Conservation (phyloP, 2,113 vertebrate genomes). For the Hydropotes inermis region DNA sequence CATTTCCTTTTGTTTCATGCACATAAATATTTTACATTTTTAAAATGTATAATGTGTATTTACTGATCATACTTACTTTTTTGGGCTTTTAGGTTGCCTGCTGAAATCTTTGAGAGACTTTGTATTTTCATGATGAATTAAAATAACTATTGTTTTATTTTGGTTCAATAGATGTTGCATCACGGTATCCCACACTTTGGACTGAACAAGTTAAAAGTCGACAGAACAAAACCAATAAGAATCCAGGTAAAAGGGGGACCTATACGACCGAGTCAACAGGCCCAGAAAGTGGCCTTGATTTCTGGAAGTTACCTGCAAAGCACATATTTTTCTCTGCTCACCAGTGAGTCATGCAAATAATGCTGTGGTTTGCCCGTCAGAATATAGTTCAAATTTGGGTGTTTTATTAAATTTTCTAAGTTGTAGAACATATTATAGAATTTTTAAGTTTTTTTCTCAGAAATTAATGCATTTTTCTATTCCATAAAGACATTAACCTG, state of each 20-base stretch:
- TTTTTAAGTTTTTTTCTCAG: neutral
- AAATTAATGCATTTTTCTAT: neutral
- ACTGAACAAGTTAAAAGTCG: slow-evolving; percentile 96
- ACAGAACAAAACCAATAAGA: slow-evolving; percentile 94
- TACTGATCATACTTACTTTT: rapidly evolving
- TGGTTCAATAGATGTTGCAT: slow-evolving; percentile 87
- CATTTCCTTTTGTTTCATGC: neutral
- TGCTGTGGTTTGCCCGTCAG: neutral
- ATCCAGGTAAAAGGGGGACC: slow-evolving; percentile 84
- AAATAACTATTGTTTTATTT: neutral
- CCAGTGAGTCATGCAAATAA: neutral
- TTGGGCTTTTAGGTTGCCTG: rapidly evolving
- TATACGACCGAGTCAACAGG: rapidly evolving
- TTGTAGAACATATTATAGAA: neutral
- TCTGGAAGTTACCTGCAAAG: rapidly evolving
- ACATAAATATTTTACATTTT: neutral
- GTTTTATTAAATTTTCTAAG: neutral
- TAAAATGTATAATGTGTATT: rapidly evolving
- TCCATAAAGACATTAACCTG: neutral
- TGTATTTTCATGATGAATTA: neutral
- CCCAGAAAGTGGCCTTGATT: neutral
- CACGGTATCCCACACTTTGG: slow-evolving; percentile 95
- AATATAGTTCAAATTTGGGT: neutral
- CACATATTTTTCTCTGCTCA: rapidly evolving
- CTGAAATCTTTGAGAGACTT: neutral